A percentile compares a stretch with the other conserved stretches of the same genome.
Conservation (phyloP, 2,888 invertebrate species). For the Mesopsocus fuscifrons region DNA sequence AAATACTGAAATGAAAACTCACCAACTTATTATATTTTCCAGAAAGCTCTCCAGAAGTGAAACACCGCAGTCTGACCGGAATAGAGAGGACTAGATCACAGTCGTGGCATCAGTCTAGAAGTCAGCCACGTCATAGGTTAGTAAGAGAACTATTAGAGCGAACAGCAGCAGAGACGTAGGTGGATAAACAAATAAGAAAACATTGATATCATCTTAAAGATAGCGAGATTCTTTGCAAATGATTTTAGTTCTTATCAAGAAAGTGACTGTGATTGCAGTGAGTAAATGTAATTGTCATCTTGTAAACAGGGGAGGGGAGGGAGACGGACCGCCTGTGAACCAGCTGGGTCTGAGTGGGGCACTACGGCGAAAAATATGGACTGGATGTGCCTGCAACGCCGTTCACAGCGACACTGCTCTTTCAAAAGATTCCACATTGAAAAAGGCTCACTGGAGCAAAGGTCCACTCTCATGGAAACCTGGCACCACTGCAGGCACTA, state of each 20-base stretch:
- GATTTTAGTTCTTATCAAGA: neutral
- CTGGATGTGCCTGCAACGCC: slow-evolving; percentile 19
- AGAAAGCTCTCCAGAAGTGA: slow-evolving; percentile 10
- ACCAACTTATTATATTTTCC: too few relatives aligned
- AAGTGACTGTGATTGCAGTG: too few relatives aligned
- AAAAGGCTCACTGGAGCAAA: slow-evolving; percentile 6
- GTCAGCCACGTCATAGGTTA: slow-evolving; percentile 19
- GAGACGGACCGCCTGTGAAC: too few relatives aligned
- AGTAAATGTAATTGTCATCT: too few relatives aligned
- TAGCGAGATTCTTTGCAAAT: neutral
- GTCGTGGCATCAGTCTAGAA: slow-evolving; percentile 25
- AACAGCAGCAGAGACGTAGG: too few relatives aligned
- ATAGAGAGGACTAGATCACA: slow-evolving; percentile 21
- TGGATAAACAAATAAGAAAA: neutral
- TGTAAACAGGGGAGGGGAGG: too few relatives aligned
- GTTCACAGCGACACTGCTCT: slow-evolving; percentile 5
- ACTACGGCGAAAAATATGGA: slow-evolving; percentile 56
- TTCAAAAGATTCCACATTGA: slow-evolving; percentile 4
- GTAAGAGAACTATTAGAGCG: slow-evolving; percentile 11
- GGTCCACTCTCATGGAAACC: slow-evolving; percentile 4
- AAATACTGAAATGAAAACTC: too few relatives aligned
- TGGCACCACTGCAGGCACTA: slow-evolving; percentile 20
- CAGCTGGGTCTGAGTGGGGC: too few relatives aligned
- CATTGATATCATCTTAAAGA: neutral
- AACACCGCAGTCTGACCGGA: slow-evolving; percentile 17